phyloP scores from a whole-genome alignment of 2,797 vertebrate species.

The Sebastes nivosus region DNA sequence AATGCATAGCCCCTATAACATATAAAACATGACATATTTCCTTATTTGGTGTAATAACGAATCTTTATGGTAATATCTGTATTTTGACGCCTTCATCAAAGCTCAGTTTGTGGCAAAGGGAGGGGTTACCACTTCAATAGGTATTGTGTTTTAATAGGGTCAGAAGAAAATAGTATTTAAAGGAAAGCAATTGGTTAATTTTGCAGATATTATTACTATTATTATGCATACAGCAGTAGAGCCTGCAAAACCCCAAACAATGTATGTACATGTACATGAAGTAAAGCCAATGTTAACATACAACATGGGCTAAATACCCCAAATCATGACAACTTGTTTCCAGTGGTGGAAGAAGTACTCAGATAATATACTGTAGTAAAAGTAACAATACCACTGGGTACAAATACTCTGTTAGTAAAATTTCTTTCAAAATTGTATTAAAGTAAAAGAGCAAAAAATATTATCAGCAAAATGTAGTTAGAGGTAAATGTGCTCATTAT shows the following conservation, averaged over 20 bases:
- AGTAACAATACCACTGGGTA: too few relatives aligned
- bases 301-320: too few relatives aligned
- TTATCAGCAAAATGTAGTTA: background rate
- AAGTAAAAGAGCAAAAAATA: background rate
- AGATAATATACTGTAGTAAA: too few relatives aligned
- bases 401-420: too few relatives aligned
- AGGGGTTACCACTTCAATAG: background rate
- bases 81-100: background rate
- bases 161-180: background rate
- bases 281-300: background rate
- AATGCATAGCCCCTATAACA: background rate
- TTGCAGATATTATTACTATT: background rate
- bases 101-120: background rate
- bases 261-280: background rate
- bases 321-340: too few relatives aligned
- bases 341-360: too few relatives aligned
- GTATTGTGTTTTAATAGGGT: background rate
- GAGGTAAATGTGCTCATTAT: too few relatives aligned
- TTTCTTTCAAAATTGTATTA: too few relatives aligned
- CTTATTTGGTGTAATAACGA: background rate
- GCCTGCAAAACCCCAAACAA: background rate
- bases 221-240: background rate
- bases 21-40: background rate
- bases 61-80: background rate
- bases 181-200: too few relatives aligned